phyloP scores from a whole-genome alignment of 1,140 invertebrate species.

The Pseudomyrmex cubaensis region DNA sequence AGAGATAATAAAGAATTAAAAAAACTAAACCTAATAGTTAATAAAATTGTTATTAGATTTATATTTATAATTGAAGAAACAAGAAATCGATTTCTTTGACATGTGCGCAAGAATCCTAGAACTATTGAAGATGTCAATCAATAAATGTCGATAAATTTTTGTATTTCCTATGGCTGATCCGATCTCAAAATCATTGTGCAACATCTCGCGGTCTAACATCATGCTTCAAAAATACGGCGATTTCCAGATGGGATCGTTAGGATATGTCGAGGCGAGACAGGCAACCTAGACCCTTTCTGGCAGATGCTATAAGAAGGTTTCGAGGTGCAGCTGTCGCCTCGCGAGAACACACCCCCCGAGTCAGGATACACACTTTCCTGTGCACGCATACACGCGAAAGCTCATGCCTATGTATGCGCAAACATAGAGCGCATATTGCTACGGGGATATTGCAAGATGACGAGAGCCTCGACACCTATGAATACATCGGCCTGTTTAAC shows the following conservation, averaged over 20 bases:
- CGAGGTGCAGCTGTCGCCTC: slow-evolving; percentile 67
- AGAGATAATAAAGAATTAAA: too few relatives aligned
- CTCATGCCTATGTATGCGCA: slow-evolving; percentile 29
- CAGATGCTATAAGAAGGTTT: slow-evolving; percentile 58
- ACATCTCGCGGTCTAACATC: not conserved
- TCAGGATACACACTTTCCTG: slow-evolving; percentile 2
- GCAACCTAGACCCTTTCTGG: slow-evolving; percentile 53
- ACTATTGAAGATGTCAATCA: not conserved
- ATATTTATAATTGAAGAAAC: not conserved
- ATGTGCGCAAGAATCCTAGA: not conserved
- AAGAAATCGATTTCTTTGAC: not conserved
- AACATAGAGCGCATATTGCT: slow-evolving; percentile 48
- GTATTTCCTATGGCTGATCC: not conserved
- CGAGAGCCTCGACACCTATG: slow-evolving; percentile 67
- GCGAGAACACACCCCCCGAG: slow-evolving; percentile 48
- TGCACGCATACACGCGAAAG: slow-evolving; percentile 25
- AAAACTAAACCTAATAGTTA: too few relatives aligned
- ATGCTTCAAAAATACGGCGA: slow-evolving; percentile 43
- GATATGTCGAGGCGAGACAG: slow-evolving; percentile 24
- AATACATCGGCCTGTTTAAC: slow-evolving; percentile 65
- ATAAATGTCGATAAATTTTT: not conserved
- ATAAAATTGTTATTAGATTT: not conserved
- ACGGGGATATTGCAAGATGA: slow-evolving; percentile 36
- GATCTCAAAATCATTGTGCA: slow-evolving; percentile 2
- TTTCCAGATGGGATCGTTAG: slow-evolving; percentile 72